Conservation (phyloP, 2,888 invertebrate species). For the Scaptomyza cyrtandrae region DNA sequence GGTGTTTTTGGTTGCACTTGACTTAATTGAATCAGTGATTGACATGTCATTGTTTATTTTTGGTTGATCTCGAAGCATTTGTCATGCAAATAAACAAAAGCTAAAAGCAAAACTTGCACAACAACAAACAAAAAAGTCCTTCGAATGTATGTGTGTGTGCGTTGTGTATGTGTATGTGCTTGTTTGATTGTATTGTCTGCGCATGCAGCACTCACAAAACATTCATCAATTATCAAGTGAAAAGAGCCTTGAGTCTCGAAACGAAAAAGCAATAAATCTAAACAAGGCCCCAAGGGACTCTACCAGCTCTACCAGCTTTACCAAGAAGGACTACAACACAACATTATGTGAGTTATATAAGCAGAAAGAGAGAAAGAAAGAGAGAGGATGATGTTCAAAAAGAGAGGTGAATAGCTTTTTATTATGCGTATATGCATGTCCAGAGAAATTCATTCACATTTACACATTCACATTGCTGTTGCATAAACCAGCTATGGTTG, state of each 20-base stretch:
- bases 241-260: conserved; percentile 46
- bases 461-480: conserved; percentile 25
- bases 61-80: conserved; percentile 38
- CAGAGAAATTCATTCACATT: conserved; percentile 11
- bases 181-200: conserved; percentile 7
- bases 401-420: conserved; percentile 16
- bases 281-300: conserved; percentile 59
- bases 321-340: conserved; percentile 25
- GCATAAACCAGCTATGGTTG: conserved; percentile 41
- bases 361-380: neutral
- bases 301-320: conserved; percentile 41
- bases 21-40: conserved; percentile 76
- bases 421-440: conserved; percentile 36
- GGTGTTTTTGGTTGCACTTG: conserved; percentile 59
- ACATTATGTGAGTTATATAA: conserved; percentile 8
- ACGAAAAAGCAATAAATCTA: conserved; percentile 69
- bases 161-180: conserved; percentile 3
- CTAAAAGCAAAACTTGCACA: conserved; percentile 19
- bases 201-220: conserved; percentile 54
- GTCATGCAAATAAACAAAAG: conserved; percentile 44
- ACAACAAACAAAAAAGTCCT: conserved; percentile 3
- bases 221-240: conserved; percentile 76
- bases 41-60: conserved; percentile 52
- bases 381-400: neutral
- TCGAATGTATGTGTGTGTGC: conserved; percentile 11